Evolutionary conservation across 2,888 invertebrate species (phyloP).

Genomic region (Amphipoea lucens): DNA sequence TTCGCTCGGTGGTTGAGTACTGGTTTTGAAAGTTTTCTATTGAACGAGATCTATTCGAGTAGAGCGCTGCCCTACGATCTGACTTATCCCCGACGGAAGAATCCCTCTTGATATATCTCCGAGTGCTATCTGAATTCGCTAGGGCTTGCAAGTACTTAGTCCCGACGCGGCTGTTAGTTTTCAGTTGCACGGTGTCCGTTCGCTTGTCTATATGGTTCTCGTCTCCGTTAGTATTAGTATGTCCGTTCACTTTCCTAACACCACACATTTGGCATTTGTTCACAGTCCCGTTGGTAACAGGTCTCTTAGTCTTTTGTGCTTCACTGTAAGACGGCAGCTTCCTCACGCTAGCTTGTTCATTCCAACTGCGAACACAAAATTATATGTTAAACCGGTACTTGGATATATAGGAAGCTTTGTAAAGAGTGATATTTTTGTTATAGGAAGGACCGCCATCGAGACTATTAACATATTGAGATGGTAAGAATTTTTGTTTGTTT

Average conservation of each 20-base stretch:
- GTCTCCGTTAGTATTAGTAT: conserved; percentile 74
- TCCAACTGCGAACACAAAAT: conserved; percentile 83
- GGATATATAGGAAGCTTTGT: not conserved
- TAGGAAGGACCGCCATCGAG: no score
- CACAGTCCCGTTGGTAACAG: conserved; percentile 85
- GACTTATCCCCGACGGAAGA: conserved; percentile 83
- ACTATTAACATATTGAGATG: not conserved
- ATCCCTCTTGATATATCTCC: conserved; percentile 84
- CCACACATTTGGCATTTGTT: conserved; percentile 85
- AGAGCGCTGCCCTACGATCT: conserved; percentile 77
- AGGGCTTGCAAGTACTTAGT: conserved; percentile 88
- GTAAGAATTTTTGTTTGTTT: no score
- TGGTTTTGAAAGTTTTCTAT: conserved; percentile 88
- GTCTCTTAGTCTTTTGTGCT: conserved; percentile 89
- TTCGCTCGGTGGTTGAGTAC: conserved; percentile 76
- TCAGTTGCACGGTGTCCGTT: conserved; percentile 80
- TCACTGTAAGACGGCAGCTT: conserved; percentile 89
- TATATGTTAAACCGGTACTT: conserved; percentile 31
- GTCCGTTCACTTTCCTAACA: conserved; percentile 84
- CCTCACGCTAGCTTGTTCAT: conserved; percentile 89
- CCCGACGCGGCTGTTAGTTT: conserved; percentile 87
- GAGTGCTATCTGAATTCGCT: conserved; percentile 77
- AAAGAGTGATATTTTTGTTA: no score
- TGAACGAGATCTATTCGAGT: conserved; percentile 85
- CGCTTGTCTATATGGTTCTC: conserved; percentile 71